Conservation (phyloP, 1,140 invertebrate species). For the Trachymyrmex septentrionalis region DNA sequence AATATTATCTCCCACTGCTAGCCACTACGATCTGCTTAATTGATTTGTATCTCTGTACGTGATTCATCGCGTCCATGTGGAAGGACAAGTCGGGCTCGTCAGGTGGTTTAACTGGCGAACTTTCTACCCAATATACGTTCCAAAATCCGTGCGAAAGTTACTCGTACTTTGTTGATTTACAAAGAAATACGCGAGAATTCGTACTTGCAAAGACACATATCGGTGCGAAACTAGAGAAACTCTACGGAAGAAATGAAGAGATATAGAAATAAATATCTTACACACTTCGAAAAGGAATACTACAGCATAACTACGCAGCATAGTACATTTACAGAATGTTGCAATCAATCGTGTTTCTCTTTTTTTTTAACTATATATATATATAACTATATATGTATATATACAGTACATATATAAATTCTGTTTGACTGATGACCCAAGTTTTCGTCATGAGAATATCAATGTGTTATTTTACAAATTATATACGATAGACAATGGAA, state of each 20-base stretch:
- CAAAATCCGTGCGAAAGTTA: not conserved
- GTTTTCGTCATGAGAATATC: not conserved
- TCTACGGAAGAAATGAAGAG: not conserved
- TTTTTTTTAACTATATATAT: not conserved
- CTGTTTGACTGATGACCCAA: not conserved
- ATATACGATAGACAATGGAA: not conserved
- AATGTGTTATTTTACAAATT: not conserved
- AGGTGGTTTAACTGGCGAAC: conserved; percentile 6
- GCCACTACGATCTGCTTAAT: conserved; percentile 85
- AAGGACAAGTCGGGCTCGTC: conserved; percentile 20
- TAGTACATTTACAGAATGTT: not conserved
- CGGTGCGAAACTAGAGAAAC: not conserved
- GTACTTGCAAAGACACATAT: conserved; percentile 8
- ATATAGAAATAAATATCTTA: not conserved
- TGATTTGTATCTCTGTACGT: conserved; percentile 82
- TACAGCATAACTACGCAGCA: not conserved
- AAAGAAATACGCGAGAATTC: not conserved
- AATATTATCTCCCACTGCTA: conserved; percentile 86
- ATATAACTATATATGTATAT: no score
- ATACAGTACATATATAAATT: no score
- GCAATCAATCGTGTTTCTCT: not conserved
- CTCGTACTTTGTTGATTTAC: not conserved
- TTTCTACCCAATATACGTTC: conserved; percentile 1
- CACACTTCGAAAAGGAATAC: not conserved
- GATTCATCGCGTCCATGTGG: conserved; percentile 66